Conservation (phyloP, 2,797 vertebrate species). For the Pygocentrus nattereri region DNA sequence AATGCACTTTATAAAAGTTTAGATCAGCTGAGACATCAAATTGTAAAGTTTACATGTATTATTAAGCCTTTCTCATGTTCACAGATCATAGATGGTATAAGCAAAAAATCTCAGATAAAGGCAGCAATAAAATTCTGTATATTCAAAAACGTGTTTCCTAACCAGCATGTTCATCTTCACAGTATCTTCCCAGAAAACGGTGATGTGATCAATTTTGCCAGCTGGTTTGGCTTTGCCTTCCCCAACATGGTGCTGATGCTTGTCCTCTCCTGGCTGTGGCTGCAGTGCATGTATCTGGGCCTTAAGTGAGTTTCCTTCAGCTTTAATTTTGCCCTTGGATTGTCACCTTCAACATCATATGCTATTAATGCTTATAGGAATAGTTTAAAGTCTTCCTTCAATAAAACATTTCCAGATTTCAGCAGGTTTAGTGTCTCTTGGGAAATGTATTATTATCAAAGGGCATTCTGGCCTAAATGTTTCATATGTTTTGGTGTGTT, state of each 20-base stretch:
- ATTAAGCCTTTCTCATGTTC: no score
- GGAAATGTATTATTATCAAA: no score
- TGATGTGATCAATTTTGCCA: slow-evolving; percentile 90
- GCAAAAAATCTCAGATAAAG: not conserved
- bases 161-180: slow-evolving; percentile 22
- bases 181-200: slow-evolving; percentile 82
- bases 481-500: no score
- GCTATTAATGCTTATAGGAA: no score
- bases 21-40: not conserved
- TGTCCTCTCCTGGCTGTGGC: slow-evolving; percentile 86
- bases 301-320: slow-evolving; percentile 83
- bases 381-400: no score
- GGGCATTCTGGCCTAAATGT: no score
- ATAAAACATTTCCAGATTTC: no score
- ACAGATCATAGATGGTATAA: no score
- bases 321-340: not conserved
- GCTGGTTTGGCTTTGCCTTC: slow-evolving; percentile 93
- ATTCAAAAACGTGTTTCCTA: not conserved
- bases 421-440: no score
- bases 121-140: not conserved
- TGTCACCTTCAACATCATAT: no score
- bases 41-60: not conserved
- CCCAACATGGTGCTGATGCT: slow-evolving; percentile 88
- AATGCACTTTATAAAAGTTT: no score
- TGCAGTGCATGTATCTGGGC: slow-evolving; percentile 88